Percentiles rank a stretch among this genome's conserved stretches.
Evolutionary conservation across 2,797 vertebrate genomes (phyloP).

Genomic region (Rousettus madagascariensis): DNA sequence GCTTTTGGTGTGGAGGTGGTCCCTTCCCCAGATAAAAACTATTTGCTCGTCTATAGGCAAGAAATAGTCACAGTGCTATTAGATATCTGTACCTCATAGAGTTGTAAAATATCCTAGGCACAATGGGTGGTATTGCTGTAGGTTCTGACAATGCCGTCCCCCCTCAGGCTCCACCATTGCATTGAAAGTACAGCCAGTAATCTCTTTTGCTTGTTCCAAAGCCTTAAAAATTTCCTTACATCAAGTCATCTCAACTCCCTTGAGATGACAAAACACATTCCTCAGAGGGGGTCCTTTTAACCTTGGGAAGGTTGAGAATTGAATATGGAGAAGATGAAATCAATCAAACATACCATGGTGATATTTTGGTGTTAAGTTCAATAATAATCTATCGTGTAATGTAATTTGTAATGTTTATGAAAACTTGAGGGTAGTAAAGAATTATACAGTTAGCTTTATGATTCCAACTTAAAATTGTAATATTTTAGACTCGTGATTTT

Average conservation of each 20-base stretch:
- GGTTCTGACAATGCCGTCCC: background rate
- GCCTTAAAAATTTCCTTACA: slow-evolving; percentile 22
- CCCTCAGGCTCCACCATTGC: background rate
- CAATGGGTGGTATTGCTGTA: background rate
- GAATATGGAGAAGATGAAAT: slow-evolving; percentile 51
- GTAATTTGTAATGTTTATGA: slow-evolving; percentile 41
- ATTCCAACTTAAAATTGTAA: slow-evolving; percentile 24
- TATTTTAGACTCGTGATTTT: background rate
- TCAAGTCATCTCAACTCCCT: slow-evolving; percentile 34
- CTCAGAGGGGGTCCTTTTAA: slow-evolving; percentile 50
- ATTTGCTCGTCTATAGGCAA: slow-evolving; percentile 13
- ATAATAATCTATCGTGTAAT: slow-evolving; percentile 3
- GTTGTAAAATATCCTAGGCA: background rate
- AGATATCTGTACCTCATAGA: background rate
- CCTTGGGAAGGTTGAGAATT: slow-evolving; percentile 57
- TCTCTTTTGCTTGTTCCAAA: slow-evolving; percentile 49
- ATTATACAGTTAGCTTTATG: background rate
- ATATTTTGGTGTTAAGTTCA: slow-evolving; percentile 38
- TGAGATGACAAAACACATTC: slow-evolving; percentile 22
- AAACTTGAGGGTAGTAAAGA: slow-evolving; percentile 37
- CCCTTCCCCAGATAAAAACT: background rate
- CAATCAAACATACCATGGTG: background rate
- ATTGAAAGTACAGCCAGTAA: background rate
- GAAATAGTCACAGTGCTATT: background rate
- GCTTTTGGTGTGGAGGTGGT: background rate